Evolutionary conservation across 1,140 invertebrate species (phyloP).

Genomic region (Aethina tumida): DNA sequence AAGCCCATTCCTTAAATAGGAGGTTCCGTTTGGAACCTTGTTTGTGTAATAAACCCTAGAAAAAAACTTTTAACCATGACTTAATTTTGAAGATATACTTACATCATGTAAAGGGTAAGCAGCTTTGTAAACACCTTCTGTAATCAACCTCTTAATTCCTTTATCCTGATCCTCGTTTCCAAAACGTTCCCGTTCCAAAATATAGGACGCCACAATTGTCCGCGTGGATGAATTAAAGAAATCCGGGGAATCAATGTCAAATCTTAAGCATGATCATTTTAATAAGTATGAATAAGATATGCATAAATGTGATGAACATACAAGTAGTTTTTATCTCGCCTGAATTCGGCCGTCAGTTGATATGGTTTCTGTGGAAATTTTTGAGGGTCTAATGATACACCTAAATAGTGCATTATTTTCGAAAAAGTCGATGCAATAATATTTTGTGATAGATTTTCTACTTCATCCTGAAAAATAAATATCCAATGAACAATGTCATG

Average conservation of each 20-base stretch:
- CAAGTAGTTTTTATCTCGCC: conserved; percentile 58
- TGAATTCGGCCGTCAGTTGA: conserved; percentile 52
- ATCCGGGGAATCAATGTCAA: conserved; percentile 55
- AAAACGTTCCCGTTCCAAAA: conserved; percentile 63
- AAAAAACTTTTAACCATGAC: conserved; percentile 7
- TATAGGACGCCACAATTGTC: conserved; percentile 67
- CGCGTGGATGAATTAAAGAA: conserved; percentile 64
- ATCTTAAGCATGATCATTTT: too few relatives aligned
- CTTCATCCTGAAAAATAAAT: too few relatives aligned
- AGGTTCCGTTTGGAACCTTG: conserved; percentile 41
- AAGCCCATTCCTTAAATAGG: conserved; percentile 43
- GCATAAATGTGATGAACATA: conserved; percentile 40
- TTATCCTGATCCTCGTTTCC: conserved; percentile 48
- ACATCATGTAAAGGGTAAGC: conserved; percentile 74
- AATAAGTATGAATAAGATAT: too few relatives aligned
- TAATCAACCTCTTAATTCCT: conserved; percentile 62
- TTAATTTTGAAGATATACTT: conserved; percentile 27
- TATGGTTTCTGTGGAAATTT: conserved; percentile 42
- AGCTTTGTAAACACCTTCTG: conserved; percentile 60
- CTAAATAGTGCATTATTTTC: conserved; percentile 16
- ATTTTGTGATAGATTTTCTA: conserved; percentile 7
- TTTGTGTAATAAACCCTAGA: conserved; percentile 37
- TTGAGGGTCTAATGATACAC: conserved; percentile 36
- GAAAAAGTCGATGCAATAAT: conserved; percentile 13
- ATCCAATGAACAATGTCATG: too few relatives aligned